Evolutionary conservation across 2,113 vertebrate species (phyloP).

Genomic region (Barnardius zonarius): DNA sequence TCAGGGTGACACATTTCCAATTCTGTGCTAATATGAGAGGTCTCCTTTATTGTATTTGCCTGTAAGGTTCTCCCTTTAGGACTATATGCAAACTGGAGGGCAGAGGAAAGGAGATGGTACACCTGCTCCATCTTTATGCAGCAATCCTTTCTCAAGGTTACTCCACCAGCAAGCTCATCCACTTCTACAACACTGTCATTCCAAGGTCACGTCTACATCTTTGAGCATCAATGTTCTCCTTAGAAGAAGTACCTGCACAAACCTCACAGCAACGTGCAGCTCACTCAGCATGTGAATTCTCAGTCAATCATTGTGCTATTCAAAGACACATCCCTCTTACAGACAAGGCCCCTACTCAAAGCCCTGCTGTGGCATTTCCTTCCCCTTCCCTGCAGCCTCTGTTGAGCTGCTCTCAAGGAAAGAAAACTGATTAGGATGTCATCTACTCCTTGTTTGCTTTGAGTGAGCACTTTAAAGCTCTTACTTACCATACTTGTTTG

Average conservation of each 20-base stretch:
- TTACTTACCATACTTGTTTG: constrained; percentile 91
- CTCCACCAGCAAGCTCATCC: neutral
- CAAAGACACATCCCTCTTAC: neutral
- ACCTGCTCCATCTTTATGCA: neutral
- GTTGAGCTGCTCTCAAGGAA: neutral
- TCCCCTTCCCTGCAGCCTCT: neutral
- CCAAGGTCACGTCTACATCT: neutral
- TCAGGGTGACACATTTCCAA: neutral
- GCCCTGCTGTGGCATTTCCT: neutral
- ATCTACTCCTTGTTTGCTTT: neutral
- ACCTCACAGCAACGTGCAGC: neutral
- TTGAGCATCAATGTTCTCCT: neutral
- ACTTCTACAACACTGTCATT: neutral
- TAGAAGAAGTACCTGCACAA: neutral
- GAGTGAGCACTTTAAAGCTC: neutral
- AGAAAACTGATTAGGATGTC: neutral
- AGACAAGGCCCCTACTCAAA: neutral
- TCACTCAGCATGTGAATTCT: neutral
- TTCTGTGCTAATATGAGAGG: neutral
- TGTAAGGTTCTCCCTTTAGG: neutral
- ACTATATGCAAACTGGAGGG: neutral
- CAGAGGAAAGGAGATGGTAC: neutral
- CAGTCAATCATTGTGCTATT: neutral
- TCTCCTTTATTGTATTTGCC: neutral
- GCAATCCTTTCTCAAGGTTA: neutral